These are phyloP conservation scores for Piscicola geometra DNA, from an alignment of 2,888 invertebrate species.

Conservation along the genomic window DNA sequence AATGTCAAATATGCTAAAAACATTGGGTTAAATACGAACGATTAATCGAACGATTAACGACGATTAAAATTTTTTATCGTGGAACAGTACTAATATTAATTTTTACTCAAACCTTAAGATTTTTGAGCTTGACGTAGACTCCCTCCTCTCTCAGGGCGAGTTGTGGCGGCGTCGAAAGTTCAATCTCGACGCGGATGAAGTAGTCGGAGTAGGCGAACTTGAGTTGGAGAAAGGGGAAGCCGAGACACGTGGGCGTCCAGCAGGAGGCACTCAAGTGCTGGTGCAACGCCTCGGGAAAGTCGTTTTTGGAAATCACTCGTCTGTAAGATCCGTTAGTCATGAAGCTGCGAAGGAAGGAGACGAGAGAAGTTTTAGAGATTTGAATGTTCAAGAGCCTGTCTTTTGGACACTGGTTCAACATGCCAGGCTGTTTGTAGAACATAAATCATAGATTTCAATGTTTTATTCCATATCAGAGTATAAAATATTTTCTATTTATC, in stretches of 20 bases:
- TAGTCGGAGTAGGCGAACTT: not conserved
- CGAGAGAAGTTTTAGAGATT: not conserved
- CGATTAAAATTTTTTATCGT: too few relatives aligned
- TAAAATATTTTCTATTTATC: too few relatives aligned
- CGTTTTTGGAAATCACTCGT: not conserved
- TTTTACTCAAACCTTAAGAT: too few relatives aligned
- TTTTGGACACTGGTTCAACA: not conserved
- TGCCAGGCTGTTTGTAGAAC: not conserved
- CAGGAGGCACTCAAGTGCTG: not conserved
- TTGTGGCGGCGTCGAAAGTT: not conserved
- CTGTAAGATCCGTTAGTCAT: not conserved
- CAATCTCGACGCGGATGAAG: not conserved
- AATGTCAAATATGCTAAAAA: too few relatives aligned
- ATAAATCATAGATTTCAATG: not conserved
- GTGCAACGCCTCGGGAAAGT: not conserved
- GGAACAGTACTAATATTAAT: too few relatives aligned
- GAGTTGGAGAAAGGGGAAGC: not conserved
- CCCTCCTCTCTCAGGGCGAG: not conserved
- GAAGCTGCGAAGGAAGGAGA: not conserved
- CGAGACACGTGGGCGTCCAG: not conserved
- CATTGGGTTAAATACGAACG: too few relatives aligned
- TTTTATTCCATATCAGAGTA: too few relatives aligned
- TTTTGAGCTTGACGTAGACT: too few relatives aligned
- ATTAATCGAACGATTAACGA: too few relatives aligned
- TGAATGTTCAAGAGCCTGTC: not conserved